A percentile compares a stretch with the other conserved stretches of the same genome.
Conservation (phyloP, 2,888 invertebrate species). For the Heliconius erato region DNA sequence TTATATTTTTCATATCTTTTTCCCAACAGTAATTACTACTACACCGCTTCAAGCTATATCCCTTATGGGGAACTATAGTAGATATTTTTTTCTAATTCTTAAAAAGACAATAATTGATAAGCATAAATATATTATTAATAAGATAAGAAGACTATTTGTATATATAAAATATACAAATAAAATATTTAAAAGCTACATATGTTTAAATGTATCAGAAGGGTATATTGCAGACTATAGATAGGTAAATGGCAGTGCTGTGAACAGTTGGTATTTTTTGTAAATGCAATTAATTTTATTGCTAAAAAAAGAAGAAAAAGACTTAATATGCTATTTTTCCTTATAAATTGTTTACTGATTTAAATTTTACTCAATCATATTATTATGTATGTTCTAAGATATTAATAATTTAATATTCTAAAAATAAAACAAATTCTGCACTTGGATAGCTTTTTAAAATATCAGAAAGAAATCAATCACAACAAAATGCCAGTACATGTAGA, state of each 20-base stretch:
- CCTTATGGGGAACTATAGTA: not conserved
- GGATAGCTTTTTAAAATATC: too few species aligned
- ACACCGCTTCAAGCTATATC: constrained; percentile 17
- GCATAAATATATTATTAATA: not conserved
- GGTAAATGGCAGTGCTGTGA: constrained; percentile 17
- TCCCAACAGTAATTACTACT: not conserved
- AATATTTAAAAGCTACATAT: not conserved
- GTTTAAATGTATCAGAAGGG: not conserved
- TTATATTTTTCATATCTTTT: not conserved
- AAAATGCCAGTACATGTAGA: not conserved
- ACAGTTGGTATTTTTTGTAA: not conserved
- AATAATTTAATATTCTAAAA: too few species aligned
- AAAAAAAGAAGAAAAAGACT: not conserved
- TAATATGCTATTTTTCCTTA: not conserved
- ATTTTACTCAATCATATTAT: not conserved
- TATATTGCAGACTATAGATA: not conserved
- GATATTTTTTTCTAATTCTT: not conserved
- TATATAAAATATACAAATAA: not conserved
- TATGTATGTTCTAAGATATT: not conserved
- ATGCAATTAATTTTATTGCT: not conserved
- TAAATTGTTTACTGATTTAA: not conserved
- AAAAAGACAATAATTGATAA: not conserved
- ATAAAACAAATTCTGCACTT: too few species aligned
- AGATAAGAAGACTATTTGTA: not conserved
- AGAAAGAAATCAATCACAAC: too few species aligned